Evolutionary conservation across 2,888 invertebrate genomes (phyloP), one percentile per base, ranked within the genome.

Genomic region (Limnephilus rhombicus): DNA sequence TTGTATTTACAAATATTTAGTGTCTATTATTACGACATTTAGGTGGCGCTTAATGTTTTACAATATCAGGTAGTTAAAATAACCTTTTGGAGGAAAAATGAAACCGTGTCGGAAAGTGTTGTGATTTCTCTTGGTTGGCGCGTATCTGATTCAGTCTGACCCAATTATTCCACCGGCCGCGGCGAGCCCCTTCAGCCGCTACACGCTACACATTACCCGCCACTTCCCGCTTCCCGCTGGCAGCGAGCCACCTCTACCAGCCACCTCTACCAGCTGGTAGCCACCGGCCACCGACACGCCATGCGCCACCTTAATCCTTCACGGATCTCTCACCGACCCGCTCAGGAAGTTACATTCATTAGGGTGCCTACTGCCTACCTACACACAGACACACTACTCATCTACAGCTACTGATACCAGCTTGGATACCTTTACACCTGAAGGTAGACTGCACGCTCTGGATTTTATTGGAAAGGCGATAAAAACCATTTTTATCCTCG

Each of bases 61-160:
- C 68, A n/a, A 68, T 24, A 24, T 53, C 15, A 53, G 3, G 24
- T 68, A 68, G 68, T n/a, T 68, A 68, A 68, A 68, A n/a, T 53
- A 5, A 9, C 9, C 24, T 24, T 68, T 68, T n/a, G 7, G n/a
- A 68, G n/a, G 68, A 9, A 68, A 11, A 68, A 68, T 68, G 24
- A 68, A 68, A 68, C 9, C 24, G 24, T 68, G 68, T 68, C 68
- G 68, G 68, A 68, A n/a, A 68, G 68, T 68, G 68, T 68, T 68
- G 68, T 68, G 68, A 68, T 68, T 68, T 68, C 24, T 68, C 68
- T 68, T 2, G 85, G 41, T 34, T 37, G 24, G n/a, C 15, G 45
- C 85, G 53, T 87, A 53, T 87, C 87, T 87, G 87, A 87, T 87
- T 31, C 18, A 9, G 53, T 15, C 31, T 49, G 87, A 87, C 87